Percentiles rank a stretch among this genome's conserved stretches.
Evolutionary conservation across 2,888 invertebrate species (phyloP).

Genomic region (Therioaphis trifolii): DNA sequence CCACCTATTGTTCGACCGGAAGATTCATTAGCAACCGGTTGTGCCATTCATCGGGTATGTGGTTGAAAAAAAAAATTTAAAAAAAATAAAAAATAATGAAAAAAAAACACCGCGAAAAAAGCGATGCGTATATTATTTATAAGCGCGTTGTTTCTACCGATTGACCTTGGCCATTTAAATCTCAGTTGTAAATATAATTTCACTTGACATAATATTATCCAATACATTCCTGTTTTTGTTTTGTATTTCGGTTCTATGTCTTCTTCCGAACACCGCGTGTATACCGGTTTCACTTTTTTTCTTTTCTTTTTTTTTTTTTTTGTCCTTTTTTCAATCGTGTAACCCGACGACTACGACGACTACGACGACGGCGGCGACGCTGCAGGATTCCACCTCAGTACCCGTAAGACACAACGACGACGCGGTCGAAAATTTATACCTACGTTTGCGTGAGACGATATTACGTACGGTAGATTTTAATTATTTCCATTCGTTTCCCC

Average conservation of each 20-base stretch:
- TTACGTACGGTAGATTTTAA: not conserved
- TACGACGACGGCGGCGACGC: not conserved
- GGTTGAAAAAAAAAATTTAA: not conserved
- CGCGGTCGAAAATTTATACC: too few species aligned
- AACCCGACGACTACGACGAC: too few species aligned
- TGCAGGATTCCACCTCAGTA: conserved; percentile 32
- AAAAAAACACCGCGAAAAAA: conserved; percentile 44
- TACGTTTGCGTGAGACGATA: not conserved
- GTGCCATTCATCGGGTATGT: not conserved
- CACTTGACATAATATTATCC: conserved; percentile 27
- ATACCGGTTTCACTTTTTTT: conserved; percentile 54
- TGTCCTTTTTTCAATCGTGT: too few species aligned
- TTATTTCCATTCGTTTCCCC: not conserved
- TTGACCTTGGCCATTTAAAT: conserved; percentile 16
- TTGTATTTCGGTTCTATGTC: not conserved
- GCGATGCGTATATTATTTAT: not conserved
- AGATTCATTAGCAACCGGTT: conserved; percentile 1
- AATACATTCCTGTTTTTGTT: conserved; percentile 27
- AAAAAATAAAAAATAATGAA: not conserved
- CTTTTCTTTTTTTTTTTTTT: too few species aligned
- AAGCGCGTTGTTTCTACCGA: not conserved
- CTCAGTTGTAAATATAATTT: not conserved
- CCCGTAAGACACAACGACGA: not conserved
- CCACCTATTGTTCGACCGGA: conserved; percentile 33
- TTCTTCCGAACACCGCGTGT: not conserved